These are phyloP conservation scores for Trachelus iudaicus DNA, from an alignment of 2,888 invertebrate species.

Conservation along the genomic window DNA sequence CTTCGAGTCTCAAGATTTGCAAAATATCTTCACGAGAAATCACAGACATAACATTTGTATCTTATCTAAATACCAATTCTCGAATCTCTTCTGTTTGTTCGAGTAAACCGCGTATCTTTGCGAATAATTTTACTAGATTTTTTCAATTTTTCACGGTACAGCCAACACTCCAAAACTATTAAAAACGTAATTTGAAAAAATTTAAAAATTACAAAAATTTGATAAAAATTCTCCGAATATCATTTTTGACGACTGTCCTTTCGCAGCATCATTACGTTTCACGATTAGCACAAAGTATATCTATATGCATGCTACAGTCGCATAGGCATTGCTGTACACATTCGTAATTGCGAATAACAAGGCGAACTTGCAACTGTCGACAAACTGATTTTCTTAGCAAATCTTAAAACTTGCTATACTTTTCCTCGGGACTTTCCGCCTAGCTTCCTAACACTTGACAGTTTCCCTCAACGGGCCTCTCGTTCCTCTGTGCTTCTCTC, in stretches of 20 bases:
- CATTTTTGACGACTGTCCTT: background rate
- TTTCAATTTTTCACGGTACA: background rate
- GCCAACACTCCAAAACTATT: background rate
- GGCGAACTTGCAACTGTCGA: background rate
- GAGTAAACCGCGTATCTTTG: background rate
- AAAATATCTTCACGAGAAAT: background rate
- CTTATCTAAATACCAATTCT: background rate
- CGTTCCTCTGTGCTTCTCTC: background rate
- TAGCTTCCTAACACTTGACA: background rate
- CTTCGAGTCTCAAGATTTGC: background rate
- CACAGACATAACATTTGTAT: background rate
- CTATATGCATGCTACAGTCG: background rate
- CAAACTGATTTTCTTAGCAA: background rate
- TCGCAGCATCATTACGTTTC: background rate
- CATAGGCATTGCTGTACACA: background rate
- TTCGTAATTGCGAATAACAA: background rate
- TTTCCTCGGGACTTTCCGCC: background rate
- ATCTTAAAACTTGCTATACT: background rate
- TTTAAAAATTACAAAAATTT: background rate
- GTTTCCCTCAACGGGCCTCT: background rate
- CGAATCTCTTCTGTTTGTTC: background rate
- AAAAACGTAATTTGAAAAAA: background rate
- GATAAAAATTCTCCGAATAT: background rate
- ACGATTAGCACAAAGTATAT: background rate
- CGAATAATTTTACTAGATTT: slow-evolving; percentile 4